Base-by-base conservation (phyloP, 1,140 invertebrate genomes). In the Acromyrmex charruanus region DNA sequence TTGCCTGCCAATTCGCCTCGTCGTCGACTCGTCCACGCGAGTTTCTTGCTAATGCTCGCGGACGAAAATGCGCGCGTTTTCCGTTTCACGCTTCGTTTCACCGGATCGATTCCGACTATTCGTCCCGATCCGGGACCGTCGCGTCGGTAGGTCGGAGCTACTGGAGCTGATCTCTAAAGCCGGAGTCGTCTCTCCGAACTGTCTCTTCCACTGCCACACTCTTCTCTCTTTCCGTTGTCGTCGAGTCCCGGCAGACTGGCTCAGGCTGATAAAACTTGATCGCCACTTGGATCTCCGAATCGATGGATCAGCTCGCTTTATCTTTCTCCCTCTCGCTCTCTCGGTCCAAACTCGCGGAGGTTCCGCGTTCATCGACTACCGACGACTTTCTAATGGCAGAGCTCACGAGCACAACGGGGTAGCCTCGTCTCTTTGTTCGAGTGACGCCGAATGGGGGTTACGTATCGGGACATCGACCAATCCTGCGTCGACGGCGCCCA, bases 381-480 rank as follows among this genome's bases (percentile, higher is more conserved):
- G 90, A 92, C 86, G 91, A 94, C 93, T 94, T 94, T 94, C 93
- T 94, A 92, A 91, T 92, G 88, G 89, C 89, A 91, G 68, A 85
- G 82, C 85, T 85, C 77, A 84, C 89, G 59, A 90, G 69, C 69
- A 79, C 85, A 55, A 74, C 65, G 86, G 91, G 79, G 77, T 92
- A 92, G 92, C 91, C 91, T 92, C 91, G 92, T 92, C 93, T 92
- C 94, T 94, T 94, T 94, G 94, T 94, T 93, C 92, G 75, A 28
- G 59, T 35, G 63, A 65, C 55, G 61, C n/a, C 53, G 28, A 18
- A 89, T 18, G 71, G 87, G 85, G 85, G 85, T 31, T 35, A 16
- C 12, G 16, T 74, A 21, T n/a, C 31, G 59, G 18, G 3, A 7
- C 12, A 35, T 18, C 28, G 59, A 16, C 82, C 82, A 85, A 85